Evolutionary conservation across 2,888 invertebrate species (phyloP), one percentile per base, ranked within the genome.

Genomic region (Platerodrilus igneus): DNA sequence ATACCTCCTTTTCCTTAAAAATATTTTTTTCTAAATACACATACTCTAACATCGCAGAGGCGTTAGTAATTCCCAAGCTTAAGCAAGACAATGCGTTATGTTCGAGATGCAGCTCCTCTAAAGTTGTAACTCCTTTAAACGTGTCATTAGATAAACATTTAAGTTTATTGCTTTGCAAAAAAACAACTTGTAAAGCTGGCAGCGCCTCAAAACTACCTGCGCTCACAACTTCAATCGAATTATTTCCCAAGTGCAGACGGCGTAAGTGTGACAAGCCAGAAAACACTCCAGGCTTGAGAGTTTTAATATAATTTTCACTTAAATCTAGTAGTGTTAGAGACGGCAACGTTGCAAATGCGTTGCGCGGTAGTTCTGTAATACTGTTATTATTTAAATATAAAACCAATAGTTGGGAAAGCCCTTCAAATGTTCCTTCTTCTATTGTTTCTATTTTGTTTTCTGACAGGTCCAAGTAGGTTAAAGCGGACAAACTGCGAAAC

Each of bases 381-480:
- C 10, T 38, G 5, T 43, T 43, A 16, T 30, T 30, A 9, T 34
- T 14, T 6, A 43, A 25, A 34, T 43, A 34, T 10, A 43, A 17
- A 2, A 43, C 42, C 20, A 38, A 21, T 9, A 43, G 15, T n/a
- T 21, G 14, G 6, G 20, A 17, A 14, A 43, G 15, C 2, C 42
- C 38, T 33, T 38, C 38, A 30, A 43, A 43, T 1, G 11, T n/a
- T 2, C 14, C 5, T 4, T 34, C 37, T 10, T 33, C 20, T 2
- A 37, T 20, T 6, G 14, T 13, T n/a, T n/a, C n/a, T 13, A 38
- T 18, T 2, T 19, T 7, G 18, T 43, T 43, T 7, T n/a, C n/a
- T 1, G 42, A 43, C 11, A 43, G 35, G 25, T 43, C 42, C 10
- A 43, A 21, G 17, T 30, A 34, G 4, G 37, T 33, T 3, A 43